phyloP scores from a whole-genome alignment of 2,888 invertebrate genomes.

The Ochropleura plecta region DNA sequence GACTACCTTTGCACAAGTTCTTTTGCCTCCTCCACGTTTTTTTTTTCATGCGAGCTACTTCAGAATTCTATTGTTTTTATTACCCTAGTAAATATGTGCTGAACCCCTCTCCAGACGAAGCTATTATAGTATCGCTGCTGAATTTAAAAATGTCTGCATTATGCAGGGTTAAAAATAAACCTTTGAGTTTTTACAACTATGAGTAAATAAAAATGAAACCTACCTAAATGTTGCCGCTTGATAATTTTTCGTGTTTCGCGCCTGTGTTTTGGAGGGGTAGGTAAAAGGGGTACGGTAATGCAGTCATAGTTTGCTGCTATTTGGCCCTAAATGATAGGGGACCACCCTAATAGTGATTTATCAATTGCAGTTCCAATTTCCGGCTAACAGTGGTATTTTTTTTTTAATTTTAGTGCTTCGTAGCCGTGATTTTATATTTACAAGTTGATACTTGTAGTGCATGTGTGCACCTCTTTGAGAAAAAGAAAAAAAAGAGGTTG shows the following conservation, averaged over 20 bases:
- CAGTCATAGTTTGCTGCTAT: constrained; percentile 30
- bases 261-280: constrained; percentile 6
- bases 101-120: constrained; percentile 61
- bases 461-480: too few species aligned
- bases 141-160: constrained; percentile 76
- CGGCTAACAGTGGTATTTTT: constrained; percentile 22
- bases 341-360: constrained; percentile 37
- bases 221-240: constrained; percentile 25
- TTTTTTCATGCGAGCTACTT: constrained; percentile 53
- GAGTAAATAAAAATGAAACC: constrained; percentile 52
- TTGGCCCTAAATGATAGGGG: constrained; percentile 29
- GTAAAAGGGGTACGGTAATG: background rate
- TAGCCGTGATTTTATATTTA: constrained; percentile 18
- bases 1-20: constrained; percentile 43
- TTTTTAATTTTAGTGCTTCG: background rate
- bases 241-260: background rate
- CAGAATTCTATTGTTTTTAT: constrained; percentile 63
- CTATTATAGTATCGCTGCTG: constrained; percentile 71
- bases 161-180: constrained; percentile 72
- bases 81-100: constrained; percentile 64
- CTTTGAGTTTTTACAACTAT: constrained; percentile 73
- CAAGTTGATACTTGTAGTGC: too few species aligned
- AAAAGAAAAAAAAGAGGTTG: too few species aligned
- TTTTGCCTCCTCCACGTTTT: constrained; percentile 55
- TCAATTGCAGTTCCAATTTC: constrained; percentile 47